These are phyloP conservation scores for Cephalophus harveyi DNA, from an alignment of 2,113 vertebrate genomes.

Conservation along the genomic window DNA sequence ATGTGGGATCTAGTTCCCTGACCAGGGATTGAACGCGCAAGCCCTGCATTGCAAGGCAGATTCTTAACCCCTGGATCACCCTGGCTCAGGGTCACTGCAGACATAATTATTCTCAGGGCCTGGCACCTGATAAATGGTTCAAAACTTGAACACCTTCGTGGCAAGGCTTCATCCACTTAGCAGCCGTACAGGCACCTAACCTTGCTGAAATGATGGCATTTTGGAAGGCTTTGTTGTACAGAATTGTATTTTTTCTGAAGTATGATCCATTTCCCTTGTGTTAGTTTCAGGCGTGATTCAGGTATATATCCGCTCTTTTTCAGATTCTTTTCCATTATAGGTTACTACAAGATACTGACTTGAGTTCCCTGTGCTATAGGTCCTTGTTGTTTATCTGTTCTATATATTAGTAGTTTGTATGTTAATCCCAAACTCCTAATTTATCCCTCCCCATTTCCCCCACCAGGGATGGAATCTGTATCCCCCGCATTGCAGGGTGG, in stretches of 20 bases:
- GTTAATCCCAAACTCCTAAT: neutral
- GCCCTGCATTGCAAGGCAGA: neutral
- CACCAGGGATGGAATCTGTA: neutral
- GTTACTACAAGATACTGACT: neutral
- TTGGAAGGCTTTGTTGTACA: neutral
- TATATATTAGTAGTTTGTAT: too few relatives aligned
- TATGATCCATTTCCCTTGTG: neutral
- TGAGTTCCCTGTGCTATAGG: neutral
- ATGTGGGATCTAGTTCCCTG: neutral
- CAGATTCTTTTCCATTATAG: neutral
- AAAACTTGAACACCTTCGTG: neutral
- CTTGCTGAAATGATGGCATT: neutral
- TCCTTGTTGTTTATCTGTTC: neutral
- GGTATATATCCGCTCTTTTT: neutral
- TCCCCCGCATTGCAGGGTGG: neutral
- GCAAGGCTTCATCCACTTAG: neutral
- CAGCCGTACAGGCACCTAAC: rapidly evolving
- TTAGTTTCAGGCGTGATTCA: neutral
- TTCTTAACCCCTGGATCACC: neutral
- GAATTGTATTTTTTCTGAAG: neutral
- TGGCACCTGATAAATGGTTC: too few relatives aligned
- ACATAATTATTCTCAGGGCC: too few relatives aligned
- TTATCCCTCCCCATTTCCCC: neutral
- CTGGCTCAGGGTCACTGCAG: too few relatives aligned
- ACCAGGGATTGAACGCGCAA: neutral